Conservation (phyloP, 2,113 vertebrate species). For the Aptenodytes patagonicus region DNA sequence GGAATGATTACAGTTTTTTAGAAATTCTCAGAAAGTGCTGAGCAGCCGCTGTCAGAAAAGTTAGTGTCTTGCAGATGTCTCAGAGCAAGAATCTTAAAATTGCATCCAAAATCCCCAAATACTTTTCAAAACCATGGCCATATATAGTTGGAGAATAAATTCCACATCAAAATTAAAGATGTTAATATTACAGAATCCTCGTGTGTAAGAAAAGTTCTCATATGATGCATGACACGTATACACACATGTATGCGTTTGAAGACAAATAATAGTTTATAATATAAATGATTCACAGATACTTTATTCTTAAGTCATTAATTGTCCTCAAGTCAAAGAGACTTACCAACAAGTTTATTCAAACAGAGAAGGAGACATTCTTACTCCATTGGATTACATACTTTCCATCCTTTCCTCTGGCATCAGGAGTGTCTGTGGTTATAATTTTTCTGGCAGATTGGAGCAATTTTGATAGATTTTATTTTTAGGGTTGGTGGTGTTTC, state of each 20-base stretch:
- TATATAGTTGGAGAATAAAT: background rate
- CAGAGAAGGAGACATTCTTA: background rate
- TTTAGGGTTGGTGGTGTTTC: background rate
- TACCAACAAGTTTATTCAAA: background rate
- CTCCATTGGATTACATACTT: background rate
- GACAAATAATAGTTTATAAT: background rate
- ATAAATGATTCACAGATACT: background rate
- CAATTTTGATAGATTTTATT: background rate
- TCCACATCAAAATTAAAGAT: background rate
- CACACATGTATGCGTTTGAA: background rate
- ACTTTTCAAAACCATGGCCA: background rate
- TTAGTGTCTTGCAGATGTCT: slow-evolving; percentile 8
- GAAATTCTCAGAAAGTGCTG: slow-evolving; percentile 29
- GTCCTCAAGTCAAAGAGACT: background rate
- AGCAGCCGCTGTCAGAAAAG: slow-evolving; percentile 6
- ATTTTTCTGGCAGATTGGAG: background rate
- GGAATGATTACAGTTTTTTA: background rate
- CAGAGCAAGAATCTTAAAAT: background rate
- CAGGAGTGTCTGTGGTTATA: background rate
- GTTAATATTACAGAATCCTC: background rate
- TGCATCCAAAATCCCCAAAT: background rate
- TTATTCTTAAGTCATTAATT: background rate
- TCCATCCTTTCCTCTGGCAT: background rate
- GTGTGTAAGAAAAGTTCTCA: background rate
- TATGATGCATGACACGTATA: background rate